phyloP scores from a whole-genome alignment of 2,113 vertebrate genomes.

The Malurus elegans region DNA sequence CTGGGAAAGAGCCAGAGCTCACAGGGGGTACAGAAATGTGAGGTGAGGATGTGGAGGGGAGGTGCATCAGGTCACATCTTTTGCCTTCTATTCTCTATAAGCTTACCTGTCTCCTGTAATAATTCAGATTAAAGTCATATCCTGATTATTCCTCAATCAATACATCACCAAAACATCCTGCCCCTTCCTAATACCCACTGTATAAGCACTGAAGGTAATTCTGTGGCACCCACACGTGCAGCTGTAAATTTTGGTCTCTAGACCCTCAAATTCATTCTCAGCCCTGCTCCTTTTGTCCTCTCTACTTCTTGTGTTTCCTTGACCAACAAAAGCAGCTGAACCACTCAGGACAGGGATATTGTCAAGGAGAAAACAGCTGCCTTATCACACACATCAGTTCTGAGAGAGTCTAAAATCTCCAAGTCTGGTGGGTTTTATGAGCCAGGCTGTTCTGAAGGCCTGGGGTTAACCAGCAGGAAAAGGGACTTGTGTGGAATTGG shows the following conservation, averaged over 20 bases:
- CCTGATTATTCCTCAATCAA: neutral
- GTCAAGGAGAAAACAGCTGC: neutral
- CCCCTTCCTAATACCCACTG: neutral
- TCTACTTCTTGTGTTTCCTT: neutral
- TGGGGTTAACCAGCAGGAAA: neutral
- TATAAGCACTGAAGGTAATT: neutral
- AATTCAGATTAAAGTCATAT: neutral
- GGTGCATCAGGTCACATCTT: neutral
- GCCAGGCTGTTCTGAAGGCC: neutral
- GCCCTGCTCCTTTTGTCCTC: neutral
- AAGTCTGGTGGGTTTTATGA: neutral
- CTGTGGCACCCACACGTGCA: neutral
- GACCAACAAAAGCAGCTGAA: neutral
- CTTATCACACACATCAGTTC: neutral
- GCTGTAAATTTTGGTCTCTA: neutral
- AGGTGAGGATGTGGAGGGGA: neutral
- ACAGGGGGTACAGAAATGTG: neutral
- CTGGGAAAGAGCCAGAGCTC: neutral
- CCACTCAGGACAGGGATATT: neutral
- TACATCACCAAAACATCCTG: neutral
- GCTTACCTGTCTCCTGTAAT: rapidly evolving
- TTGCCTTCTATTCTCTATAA: neutral
- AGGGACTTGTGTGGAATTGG: neutral
- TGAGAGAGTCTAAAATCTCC: neutral
- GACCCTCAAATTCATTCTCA: neutral